Conservation (phyloP, 1,140 invertebrate species). For the Paraescarpia echinospica region DNA sequence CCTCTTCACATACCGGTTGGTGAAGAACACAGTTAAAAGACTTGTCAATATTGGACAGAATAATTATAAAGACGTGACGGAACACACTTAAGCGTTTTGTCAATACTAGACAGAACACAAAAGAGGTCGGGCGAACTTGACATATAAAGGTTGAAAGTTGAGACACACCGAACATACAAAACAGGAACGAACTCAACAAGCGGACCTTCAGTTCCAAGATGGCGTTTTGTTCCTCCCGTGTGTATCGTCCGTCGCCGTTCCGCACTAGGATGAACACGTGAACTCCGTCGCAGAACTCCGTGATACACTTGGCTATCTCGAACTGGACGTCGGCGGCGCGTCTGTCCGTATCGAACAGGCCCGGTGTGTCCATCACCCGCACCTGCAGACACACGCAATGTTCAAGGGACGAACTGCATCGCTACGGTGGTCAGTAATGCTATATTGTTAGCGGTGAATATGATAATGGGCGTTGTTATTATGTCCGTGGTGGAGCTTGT, state of each 20-base stretch:
- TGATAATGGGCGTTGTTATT: not conserved
- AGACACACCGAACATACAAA: too few species aligned
- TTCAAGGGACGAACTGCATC: not conserved
- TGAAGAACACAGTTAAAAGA: too few species aligned
- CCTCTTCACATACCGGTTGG: too few species aligned
- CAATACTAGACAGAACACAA: too few species aligned
- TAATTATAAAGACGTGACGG: too few species aligned
- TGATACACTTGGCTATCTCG: not conserved
- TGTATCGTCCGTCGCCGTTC: not conserved
- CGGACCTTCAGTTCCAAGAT: not conserved
- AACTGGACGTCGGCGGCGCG: not conserved
- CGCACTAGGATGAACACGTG: not conserved
- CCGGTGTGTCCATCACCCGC: not conserved
- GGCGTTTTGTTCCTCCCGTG: not conserved
- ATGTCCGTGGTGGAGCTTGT: too few species aligned
- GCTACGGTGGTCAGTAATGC: not conserved
- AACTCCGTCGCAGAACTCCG: not conserved
- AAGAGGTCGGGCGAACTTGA: too few species aligned
- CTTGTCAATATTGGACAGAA: too few species aligned
- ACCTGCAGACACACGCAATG: not conserved
- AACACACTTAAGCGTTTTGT: too few species aligned
- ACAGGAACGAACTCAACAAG: not conserved
- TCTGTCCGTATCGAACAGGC: not conserved
- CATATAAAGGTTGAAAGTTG: too few species aligned
- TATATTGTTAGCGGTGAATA: not conserved